phyloP scores from a whole-genome alignment of 2,797 vertebrate species.

The Pseudochirops cupreus region DNA sequence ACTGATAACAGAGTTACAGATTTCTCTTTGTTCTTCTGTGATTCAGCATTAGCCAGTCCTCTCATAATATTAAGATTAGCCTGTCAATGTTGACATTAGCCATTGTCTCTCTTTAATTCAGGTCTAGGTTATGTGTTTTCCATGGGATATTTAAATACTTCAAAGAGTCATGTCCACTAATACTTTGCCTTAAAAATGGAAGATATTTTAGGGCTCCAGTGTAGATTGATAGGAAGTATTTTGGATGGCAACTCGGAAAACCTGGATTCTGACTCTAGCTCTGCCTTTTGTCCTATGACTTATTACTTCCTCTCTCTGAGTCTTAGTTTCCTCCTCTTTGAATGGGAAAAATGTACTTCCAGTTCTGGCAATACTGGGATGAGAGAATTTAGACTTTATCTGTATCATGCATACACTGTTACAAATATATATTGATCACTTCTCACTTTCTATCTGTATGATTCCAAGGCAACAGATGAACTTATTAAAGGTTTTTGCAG shows the following conservation, averaged over 20 bases:
- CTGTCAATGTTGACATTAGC: neutral
- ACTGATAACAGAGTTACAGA: conserved; percentile 38
- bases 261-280: accelerated
- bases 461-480: neutral
- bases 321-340: neutral
- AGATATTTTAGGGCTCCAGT: neutral
- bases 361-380: neutral
- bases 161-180: neutral
- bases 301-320: accelerated
- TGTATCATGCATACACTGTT: neutral
- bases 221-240: neutral
- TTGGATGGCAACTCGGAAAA: neutral
- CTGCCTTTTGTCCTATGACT: neutral
- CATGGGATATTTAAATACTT: neutral
- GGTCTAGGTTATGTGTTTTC: neutral
- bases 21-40: conserved; percentile 61
- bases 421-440: neutral
- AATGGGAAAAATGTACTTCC: neutral
- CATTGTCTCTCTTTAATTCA: neutral
- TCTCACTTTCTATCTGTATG: neutral
- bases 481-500: neutral
- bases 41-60: conserved; percentile 49
- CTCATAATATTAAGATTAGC: conserved; percentile 4
- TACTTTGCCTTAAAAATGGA: neutral
- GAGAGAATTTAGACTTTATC: neutral